Conservation (phyloP, 2,797 vertebrate species). For the Macropodus opercularis region DNA sequence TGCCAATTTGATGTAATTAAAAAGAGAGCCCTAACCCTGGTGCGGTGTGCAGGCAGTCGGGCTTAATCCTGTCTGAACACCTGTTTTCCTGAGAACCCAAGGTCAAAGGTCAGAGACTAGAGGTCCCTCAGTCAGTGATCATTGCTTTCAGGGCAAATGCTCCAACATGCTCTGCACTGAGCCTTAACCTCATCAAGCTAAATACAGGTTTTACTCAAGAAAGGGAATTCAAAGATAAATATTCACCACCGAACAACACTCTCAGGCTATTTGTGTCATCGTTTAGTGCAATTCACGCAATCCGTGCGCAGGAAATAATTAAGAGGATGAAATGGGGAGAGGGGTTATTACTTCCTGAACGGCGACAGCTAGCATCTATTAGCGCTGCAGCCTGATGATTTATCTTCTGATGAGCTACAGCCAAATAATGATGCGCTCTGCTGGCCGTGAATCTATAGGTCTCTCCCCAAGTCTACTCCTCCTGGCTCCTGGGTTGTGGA, state of each 20-base stretch:
- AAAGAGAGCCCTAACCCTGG: constrained; percentile 18
- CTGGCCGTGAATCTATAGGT: constrained; percentile 73
- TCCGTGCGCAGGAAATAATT: constrained; percentile 58
- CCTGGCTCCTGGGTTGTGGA: constrained; percentile 63
- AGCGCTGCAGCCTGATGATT: constrained; percentile 62
- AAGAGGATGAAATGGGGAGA: constrained; percentile 58
- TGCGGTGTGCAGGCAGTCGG: constrained; percentile 28
- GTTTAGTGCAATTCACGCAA: constrained; percentile 41
- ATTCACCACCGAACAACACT: constrained; percentile 6
- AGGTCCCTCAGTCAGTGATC: constrained; percentile 53
- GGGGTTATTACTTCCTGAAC: constrained; percentile 70
- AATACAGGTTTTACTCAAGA: constrained; percentile 11
- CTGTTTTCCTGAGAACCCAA: constrained; percentile 58
- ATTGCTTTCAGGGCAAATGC: constrained; percentile 46
- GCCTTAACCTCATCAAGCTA: constrained; percentile 25
- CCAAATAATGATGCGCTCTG: constrained; percentile 71
- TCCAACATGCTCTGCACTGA: constrained; percentile 28
- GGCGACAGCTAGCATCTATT: constrained; percentile 66
- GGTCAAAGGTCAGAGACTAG: constrained; percentile 58
- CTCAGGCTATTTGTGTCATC: constrained; percentile 27
- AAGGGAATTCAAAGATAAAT: constrained; percentile 5
- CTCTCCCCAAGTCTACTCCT: constrained; percentile 58
- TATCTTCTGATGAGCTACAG: constrained; percentile 72
- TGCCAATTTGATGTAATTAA: background rate
- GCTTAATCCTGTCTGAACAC: constrained; percentile 59